These are phyloP conservation scores for Stichopus chloronotus DNA, from an alignment of 35 echinoderm and acorn worm genomes.

Conservation along the genomic window DNA sequence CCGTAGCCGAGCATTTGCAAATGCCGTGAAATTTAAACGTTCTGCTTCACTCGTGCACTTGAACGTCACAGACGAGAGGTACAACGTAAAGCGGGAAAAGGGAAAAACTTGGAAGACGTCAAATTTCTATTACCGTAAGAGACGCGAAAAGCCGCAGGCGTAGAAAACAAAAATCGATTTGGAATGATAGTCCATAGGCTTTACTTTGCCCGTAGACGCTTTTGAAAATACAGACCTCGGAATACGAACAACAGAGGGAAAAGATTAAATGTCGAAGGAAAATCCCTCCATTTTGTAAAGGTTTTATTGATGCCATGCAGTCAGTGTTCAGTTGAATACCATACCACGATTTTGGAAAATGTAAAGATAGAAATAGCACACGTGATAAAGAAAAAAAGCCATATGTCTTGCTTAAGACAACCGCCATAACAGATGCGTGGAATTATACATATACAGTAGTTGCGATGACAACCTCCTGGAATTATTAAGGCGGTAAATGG, in stretches of 20 bases:
- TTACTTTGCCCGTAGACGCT: not conserved
- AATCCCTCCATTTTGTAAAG: not conserved
- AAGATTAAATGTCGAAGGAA: slow-evolving; percentile 7
- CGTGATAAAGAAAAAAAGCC: too few relatives aligned
- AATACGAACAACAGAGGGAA: slow-evolving; percentile 2
- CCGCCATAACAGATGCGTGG: too few relatives aligned
- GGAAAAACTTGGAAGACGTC: not conserved
- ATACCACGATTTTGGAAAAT: too few relatives aligned
- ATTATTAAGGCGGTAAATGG: too few relatives aligned
- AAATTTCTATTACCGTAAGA: not conserved
- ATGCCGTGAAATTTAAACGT: too few relatives aligned
- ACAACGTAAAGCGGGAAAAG: not conserved
- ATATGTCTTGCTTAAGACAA: too few relatives aligned
- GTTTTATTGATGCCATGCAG: not conserved
- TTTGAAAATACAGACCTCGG: slow-evolving; percentile 24
- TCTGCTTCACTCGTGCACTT: too few relatives aligned
- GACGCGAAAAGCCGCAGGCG: not conserved
- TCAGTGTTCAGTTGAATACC: too few relatives aligned
- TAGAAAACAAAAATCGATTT: not conserved
- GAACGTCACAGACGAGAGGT: not conserved
- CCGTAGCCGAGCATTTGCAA: too few relatives aligned
- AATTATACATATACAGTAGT: too few relatives aligned
- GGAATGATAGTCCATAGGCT: not conserved
- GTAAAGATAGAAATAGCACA: too few relatives aligned
- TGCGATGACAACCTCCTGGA: too few relatives aligned